Conservation (phyloP, 1,140 invertebrate species). For the Brachionus manjavacas region DNA sequence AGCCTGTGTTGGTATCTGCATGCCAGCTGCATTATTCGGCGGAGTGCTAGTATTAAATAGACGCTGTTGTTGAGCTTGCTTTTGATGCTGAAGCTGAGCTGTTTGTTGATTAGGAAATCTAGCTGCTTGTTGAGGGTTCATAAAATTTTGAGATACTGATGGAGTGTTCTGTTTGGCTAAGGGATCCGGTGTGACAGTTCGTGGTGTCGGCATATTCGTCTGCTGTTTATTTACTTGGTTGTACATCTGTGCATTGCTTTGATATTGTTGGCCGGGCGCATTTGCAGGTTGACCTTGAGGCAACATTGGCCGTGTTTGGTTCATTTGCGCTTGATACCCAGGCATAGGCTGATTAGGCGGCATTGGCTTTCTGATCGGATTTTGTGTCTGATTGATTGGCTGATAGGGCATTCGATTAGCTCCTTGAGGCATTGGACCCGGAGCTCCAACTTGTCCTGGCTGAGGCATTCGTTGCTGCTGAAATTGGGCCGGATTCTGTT, state of each 20-base stretch:
- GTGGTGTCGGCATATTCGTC: background rate
- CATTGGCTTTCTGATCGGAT: background rate
- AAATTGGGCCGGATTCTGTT: background rate
- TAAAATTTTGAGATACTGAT: background rate
- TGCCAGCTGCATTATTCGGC: background rate
- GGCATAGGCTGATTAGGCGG: background rate
- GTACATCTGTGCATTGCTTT: constrained; percentile 1
- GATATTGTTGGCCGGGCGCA: background rate
- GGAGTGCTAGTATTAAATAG: background rate
- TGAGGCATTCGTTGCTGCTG: background rate
- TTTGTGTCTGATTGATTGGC: background rate
- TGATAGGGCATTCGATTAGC: background rate
- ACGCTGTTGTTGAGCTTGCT: constrained; percentile 4
- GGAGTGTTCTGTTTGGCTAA: background rate
- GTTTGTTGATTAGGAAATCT: background rate
- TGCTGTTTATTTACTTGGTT: background rate
- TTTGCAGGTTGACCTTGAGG: background rate
- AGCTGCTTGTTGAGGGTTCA: background rate
- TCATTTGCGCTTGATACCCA: background rate
- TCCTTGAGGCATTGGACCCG: background rate
- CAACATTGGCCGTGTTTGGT: constrained; percentile 3
- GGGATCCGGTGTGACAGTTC: background rate
- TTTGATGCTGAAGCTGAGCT: background rate
- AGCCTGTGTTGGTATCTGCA: background rate
- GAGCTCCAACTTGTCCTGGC: background rate